Evolutionary conservation across 2,113 vertebrate species (phyloP).

Genomic region (Notothenia rossii): DNA sequence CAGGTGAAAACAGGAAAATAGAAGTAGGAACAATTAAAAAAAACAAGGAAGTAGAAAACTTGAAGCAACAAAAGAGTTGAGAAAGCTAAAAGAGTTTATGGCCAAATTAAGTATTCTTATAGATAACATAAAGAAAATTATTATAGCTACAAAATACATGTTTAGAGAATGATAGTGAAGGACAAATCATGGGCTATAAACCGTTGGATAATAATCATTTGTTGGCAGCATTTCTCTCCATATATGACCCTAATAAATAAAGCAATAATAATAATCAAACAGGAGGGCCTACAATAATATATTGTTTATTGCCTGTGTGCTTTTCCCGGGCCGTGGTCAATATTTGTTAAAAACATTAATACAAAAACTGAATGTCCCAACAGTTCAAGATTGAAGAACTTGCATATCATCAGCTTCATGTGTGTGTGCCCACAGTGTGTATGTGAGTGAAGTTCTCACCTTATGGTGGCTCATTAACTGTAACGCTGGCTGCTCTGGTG

Average conservation of each 20-base stretch:
- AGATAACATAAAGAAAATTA: neutral
- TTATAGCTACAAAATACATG: neutral
- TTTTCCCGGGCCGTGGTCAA: neutral
- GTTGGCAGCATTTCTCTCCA: neutral
- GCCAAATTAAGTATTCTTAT: neutral
- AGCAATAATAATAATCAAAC: constrained; percentile 11
- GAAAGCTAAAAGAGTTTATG: neutral
- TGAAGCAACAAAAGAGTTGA: neutral
- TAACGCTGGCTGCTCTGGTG: constrained; percentile 12
- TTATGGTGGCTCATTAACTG: constrained; percentile 40
- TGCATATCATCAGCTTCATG: neutral
- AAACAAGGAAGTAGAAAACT: neutral
- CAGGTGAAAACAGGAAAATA: neutral
- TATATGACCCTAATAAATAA: constrained; percentile 35
- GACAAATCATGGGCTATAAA: neutral
- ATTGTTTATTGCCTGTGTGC: neutral
- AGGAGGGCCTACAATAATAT: constrained; percentile 6
- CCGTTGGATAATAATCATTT: neutral
- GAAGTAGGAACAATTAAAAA: no score
- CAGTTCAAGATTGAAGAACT: neutral
- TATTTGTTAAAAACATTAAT: neutral
- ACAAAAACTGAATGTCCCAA: neutral
- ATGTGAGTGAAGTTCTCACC: constrained; percentile 51
- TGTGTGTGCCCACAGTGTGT: neutral
- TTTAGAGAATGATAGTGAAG: neutral